These are phyloP conservation scores for Theropithecus gelada DNA, from an alignment of 2,113 vertebrate species.

Conservation along the genomic window DNA sequence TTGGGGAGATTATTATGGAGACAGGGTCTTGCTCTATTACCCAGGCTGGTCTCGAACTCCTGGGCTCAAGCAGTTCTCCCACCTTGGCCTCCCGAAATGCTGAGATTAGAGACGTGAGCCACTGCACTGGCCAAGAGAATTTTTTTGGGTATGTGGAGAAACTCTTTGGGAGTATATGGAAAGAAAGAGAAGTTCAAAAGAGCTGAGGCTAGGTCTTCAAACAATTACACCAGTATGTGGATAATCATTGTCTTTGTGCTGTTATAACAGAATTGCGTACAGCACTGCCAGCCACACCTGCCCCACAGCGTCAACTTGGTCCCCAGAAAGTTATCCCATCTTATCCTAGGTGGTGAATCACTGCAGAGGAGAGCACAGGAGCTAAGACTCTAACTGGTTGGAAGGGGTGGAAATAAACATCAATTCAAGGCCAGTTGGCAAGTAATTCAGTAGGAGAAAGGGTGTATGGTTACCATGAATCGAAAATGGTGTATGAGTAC, in stretches of 20 bases:
- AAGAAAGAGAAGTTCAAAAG: background rate
- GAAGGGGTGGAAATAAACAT: background rate
- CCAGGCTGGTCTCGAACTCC: too few relatives aligned
- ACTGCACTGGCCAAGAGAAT: background rate
- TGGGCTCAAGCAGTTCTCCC: too few relatives aligned
- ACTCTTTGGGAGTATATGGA: background rate
- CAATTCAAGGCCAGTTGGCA: background rate
- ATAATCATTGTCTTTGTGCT: background rate
- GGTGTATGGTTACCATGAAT: background rate
- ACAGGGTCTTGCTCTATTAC: too few relatives aligned
- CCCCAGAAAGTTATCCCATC: background rate
- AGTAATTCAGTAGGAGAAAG: background rate
- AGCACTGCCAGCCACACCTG: background rate
- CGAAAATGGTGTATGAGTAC: background rate
- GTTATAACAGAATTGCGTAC: background rate
- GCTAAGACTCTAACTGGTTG: background rate
- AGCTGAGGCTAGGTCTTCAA: background rate
- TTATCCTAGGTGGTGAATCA: background rate
- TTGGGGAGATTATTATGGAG: too few relatives aligned
- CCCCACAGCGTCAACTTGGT: background rate
- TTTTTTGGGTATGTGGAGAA: background rate
- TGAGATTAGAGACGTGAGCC: too few relatives aligned
- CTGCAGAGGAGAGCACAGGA: background rate
- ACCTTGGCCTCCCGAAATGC: too few relatives aligned
- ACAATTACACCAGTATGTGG: background rate